A percentile compares a stretch with the other conserved stretches of the same genome.
These are phyloP conservation scores for Campaea margaritaria DNA, from an alignment of 2,888 invertebrate species.

Conservation along the genomic window DNA sequence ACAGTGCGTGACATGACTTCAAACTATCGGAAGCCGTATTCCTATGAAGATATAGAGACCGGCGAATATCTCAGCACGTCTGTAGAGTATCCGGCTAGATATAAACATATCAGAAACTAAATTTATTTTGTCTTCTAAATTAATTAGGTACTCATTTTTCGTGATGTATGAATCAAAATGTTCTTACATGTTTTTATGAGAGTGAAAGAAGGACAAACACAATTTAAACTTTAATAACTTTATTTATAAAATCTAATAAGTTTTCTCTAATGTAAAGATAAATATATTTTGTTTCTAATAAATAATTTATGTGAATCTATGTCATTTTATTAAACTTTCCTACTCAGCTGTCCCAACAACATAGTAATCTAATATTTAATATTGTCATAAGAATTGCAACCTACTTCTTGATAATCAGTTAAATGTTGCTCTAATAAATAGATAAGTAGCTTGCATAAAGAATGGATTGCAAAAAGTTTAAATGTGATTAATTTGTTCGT, in stretches of 20 bases:
- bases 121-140: background rate
- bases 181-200: background rate
- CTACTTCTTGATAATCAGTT: no score
- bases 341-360: no score
- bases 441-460: no score
- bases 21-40: slow-evolving; percentile 45
- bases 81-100: slow-evolving; percentile 57
- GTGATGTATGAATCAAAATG: no score
- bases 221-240: slow-evolving; percentile 24
- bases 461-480: no score
- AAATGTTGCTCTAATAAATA: no score
- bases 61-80: slow-evolving; percentile 60
- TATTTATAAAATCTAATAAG: slow-evolving; percentile 42
- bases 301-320: slow-evolving; percentile 13
- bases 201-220: background rate
- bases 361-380: no score
- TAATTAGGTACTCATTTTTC: background rate
- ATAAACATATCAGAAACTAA: slow-evolving; percentile 35
- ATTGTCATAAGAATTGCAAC: no score
- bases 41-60: slow-evolving; percentile 50
- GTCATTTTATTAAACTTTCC: no score
- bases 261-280: slow-evolving; percentile 23
- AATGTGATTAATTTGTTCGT: no score
- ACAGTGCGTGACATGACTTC: slow-evolving; percentile 49
- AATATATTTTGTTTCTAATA: slow-evolving; percentile 32